These are phyloP conservation scores for Cygnus olor DNA, from an alignment of 2,797 vertebrate genomes.

Conservation along the genomic window DNA sequence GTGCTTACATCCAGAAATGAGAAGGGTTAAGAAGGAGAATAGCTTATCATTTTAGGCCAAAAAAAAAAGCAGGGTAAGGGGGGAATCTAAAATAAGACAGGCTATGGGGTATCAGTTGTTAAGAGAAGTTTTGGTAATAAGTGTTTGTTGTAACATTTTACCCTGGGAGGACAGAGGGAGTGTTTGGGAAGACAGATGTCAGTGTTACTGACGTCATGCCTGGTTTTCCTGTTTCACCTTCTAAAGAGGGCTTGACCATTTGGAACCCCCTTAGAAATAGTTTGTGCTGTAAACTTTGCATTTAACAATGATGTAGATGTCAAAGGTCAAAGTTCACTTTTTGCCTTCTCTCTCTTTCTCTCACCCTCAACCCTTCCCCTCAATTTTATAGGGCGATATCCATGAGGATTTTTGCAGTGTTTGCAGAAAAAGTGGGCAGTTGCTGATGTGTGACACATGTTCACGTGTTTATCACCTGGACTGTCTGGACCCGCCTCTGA, in stretches of 20 bases:
- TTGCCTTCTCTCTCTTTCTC: slow-evolving; percentile 35
- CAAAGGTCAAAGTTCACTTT: slow-evolving; percentile 52
- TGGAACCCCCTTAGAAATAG: neutral
- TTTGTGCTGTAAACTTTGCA: neutral
- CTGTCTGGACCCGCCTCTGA: slow-evolving; percentile 99
- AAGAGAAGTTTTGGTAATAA: neutral
- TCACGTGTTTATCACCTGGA: slow-evolving; percentile 99
- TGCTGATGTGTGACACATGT: slow-evolving; percentile 99
- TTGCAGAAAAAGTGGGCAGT: slow-evolving; percentile 99
- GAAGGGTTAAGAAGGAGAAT: neutral
- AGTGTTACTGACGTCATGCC: neutral
- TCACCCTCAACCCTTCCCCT: slow-evolving; percentile 45
- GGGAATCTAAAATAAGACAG: neutral
- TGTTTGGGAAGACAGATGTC: neutral
- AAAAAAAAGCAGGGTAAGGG: neutral
- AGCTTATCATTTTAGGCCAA: neutral
- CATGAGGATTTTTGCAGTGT: slow-evolving; percentile 99
- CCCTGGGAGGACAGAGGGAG: neutral
- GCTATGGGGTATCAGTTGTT: neutral
- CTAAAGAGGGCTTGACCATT: neutral
- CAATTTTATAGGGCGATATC: slow-evolving; percentile 95
- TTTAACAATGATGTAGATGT: slow-evolving; percentile 10
- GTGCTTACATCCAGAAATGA: slow-evolving; percentile 24
- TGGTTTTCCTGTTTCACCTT: neutral
- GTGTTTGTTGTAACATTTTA: neutral